phyloP scores from a whole-genome alignment of 2,113 vertebrate genomes.

The Myanophis thanlyinensis region DNA sequence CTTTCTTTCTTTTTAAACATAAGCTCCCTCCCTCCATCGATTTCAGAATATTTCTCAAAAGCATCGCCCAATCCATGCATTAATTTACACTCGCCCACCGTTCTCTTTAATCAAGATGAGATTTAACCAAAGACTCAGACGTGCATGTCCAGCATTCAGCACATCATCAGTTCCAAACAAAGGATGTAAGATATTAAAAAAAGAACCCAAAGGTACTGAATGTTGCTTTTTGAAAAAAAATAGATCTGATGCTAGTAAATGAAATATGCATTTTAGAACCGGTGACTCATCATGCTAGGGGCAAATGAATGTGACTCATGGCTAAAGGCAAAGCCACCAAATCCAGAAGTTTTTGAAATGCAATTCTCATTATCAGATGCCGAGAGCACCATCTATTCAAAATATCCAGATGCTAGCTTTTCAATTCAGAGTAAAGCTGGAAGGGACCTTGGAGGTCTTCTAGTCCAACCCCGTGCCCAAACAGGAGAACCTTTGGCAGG shows the following conservation, averaged over 20 bases:
- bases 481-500: too few species aligned
- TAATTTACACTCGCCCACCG: not conserved
- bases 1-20: not conserved
- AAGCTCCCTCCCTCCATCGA: not conserved
- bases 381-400: not conserved
- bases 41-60: conserved; percentile 7
- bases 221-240: too few species aligned
- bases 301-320: not conserved
- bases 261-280: not conserved
- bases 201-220: not conserved
- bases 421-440: not conserved
- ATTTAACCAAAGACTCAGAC: not conserved
- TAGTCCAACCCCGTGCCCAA: not conserved
- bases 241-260: not conserved
- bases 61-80: not conserved
- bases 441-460: not conserved
- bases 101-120: not conserved
- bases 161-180: not conserved
- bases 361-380: conserved; percentile 13
- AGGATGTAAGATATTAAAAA: not conserved
- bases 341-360: not conserved
- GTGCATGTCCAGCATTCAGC: not conserved
- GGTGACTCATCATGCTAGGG: not conserved
- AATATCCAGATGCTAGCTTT: not conserved
- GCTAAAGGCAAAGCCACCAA: not conserved